These are phyloP conservation scores for Probosciger aterrimus DNA, from an alignment of 2,113 vertebrate genomes.

Conservation along the genomic window DNA sequence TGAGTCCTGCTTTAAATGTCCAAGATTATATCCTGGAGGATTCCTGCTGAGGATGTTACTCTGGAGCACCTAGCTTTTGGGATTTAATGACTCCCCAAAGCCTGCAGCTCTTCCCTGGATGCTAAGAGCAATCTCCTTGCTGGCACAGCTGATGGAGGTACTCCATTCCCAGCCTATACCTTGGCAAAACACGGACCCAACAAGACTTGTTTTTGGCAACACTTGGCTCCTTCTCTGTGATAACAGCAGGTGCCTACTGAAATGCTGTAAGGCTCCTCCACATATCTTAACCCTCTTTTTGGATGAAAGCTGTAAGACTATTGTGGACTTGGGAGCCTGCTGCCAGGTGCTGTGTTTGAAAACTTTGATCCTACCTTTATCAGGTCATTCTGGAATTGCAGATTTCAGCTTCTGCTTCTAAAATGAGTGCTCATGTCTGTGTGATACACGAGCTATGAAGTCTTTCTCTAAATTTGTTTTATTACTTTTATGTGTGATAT, in stretches of 20 bases:
- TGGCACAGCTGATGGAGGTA: rapidly evolving
- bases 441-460: neutral
- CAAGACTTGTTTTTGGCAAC: neutral
- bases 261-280: neutral
- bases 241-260: neutral
- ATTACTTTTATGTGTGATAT: neutral
- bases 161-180: neutral
- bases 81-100: neutral
- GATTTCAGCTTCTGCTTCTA: neutral
- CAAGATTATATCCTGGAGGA: neutral
- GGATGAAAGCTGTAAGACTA: neutral
- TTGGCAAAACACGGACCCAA: neutral
- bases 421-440: neutral
- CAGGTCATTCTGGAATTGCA: neutral
- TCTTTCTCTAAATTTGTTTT: neutral
- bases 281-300: neutral
- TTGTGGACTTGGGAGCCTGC: neutral
- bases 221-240: neutral
- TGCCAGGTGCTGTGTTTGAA: neutral
- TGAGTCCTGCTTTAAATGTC: neutral
- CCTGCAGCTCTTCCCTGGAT: neutral
- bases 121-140: neutral
- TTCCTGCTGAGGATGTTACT: neutral
- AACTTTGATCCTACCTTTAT: neutral
- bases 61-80: neutral